Percentiles rank a stretch among this genome's conserved stretches.
phyloP scores from a whole-genome alignment of 2,888 invertebrate genomes.

The Toxonevra muliebris region DNA sequence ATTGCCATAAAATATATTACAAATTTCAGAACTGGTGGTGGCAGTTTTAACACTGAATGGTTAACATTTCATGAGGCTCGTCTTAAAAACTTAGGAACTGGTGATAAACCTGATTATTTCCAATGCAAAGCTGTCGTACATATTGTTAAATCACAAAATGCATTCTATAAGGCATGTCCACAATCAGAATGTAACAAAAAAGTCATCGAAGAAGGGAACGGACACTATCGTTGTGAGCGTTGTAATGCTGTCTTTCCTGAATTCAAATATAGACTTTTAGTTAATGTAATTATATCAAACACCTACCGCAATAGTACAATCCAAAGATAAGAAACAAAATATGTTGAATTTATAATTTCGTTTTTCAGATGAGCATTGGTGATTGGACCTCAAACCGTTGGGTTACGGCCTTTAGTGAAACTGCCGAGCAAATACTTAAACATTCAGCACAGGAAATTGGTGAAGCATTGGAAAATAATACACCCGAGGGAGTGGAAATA shows the following conservation, averaged over 20 bases:
- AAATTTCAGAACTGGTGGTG: conserved; percentile 60
- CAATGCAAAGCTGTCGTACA: conserved; percentile 81
- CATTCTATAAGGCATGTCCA: conserved; percentile 92
- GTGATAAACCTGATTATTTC: conserved; percentile 85
- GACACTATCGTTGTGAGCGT: conserved; percentile 93
- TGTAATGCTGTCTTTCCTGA: conserved; percentile 85
- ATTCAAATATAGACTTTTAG: conserved; percentile 85
- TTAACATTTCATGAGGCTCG: conserved; percentile 80
- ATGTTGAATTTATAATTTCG: neutral
- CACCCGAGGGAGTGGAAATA: conserved; percentile 72
- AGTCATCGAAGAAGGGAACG: conserved; percentile 86
- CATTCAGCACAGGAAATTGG: conserved; percentile 81
- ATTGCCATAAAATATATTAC: neutral
- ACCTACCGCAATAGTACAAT: conserved; percentile 27
- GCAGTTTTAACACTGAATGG: conserved; percentile 72
- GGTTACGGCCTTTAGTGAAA: conserved; percentile 89
- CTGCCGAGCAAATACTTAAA: conserved; percentile 81
- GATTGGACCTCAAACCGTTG: conserved; percentile 91
- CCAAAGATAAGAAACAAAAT: neutral
- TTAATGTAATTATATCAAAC: conserved; percentile 72
- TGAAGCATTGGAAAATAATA: conserved; percentile 74
- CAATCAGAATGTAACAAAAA: conserved; percentile 94
- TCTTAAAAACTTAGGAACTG: conserved; percentile 74
- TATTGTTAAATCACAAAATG: conserved; percentile 82
- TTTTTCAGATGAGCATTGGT: conserved; percentile 78